Evolutionary conservation across 2,888 invertebrate genomes (phyloP).

Genomic region (Chymomyza fuscimana): DNA sequence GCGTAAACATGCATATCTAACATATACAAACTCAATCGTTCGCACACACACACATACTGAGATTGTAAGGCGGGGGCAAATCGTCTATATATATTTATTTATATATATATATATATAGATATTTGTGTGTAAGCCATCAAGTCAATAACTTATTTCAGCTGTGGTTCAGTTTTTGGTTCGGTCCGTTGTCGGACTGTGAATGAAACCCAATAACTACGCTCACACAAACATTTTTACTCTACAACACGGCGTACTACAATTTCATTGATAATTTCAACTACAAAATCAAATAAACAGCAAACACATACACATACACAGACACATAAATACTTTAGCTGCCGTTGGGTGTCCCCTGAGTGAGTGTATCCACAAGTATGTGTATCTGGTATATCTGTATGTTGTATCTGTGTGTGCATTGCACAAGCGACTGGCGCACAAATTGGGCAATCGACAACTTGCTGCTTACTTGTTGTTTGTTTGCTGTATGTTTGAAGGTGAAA

Average conservation of each 20-base stretch:
- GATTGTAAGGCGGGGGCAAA: background rate
- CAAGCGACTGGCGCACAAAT: conserved; percentile 30
- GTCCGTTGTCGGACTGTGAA: conserved; percentile 38
- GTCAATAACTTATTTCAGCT: conserved; percentile 40
- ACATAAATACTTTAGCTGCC: background rate
- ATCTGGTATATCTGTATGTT: background rate
- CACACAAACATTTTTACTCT: background rate
- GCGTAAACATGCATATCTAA: conserved; percentile 44
- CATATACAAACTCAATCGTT: conserved; percentile 27
- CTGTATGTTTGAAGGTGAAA: conserved; percentile 22
- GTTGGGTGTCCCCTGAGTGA: background rate
- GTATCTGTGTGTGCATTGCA: conserved; percentile 41
- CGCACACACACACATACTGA: conserved; percentile 15
- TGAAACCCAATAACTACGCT: conserved; percentile 39
- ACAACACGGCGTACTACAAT: conserved; percentile 31
- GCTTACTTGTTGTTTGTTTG: conserved; percentile 11
- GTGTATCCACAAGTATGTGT: background rate
- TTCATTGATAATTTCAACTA: conserved; percentile 66
- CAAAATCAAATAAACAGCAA: conserved; percentile 51
- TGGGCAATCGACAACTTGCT: conserved; percentile 25
- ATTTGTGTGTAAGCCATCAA: conserved; percentile 14
- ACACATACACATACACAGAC: conserved; percentile 15
- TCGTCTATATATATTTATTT: background rate
- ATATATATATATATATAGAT: conserved; percentile 1
- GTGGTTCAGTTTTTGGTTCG: background rate